Evolutionary conservation across 2,888 invertebrate genomes (phyloP).

Genomic region (Ectemnius continuus): DNA sequence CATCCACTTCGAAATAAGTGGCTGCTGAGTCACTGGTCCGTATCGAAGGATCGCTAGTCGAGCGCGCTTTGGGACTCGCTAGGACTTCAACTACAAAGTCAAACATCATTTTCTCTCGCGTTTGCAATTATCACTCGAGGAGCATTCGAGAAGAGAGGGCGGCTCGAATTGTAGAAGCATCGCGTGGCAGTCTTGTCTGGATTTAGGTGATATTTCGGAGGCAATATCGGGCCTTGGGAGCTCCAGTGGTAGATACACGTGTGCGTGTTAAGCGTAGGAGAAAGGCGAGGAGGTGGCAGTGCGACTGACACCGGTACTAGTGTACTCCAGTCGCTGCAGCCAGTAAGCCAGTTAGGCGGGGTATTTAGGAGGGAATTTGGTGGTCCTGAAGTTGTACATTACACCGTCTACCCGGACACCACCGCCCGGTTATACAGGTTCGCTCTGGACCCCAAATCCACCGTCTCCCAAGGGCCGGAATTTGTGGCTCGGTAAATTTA

Average conservation of each 20-base stretch:
- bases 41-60: neutral
- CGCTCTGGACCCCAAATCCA: constrained; percentile 56
- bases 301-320: constrained; percentile 29
- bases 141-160: constrained; percentile 27
- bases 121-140: neutral
- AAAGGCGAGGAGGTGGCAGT: constrained; percentile 47
- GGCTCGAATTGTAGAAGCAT: constrained; percentile 42
- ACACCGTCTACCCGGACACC: constrained; percentile 64
- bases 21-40: neutral
- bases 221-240: constrained; percentile 67
- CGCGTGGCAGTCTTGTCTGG: constrained; percentile 47
- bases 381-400: constrained; percentile 74
- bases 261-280: constrained; percentile 60
- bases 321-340: constrained; percentile 49
- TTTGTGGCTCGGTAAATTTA: constrained; percentile 75
- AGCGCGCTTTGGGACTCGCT: neutral
- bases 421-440: constrained; percentile 52
- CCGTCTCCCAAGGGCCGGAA: constrained; percentile 65
- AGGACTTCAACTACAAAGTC: neutral
- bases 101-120: neutral
- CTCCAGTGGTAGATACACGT: constrained; percentile 54
- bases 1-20: neutral
- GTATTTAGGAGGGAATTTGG: constrained; percentile 75
- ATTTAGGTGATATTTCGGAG: constrained; percentile 70
- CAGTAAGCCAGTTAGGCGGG: constrained; percentile 75